Conservation (phyloP, 2,888 invertebrate species). For the Unio pictorum region DNA sequence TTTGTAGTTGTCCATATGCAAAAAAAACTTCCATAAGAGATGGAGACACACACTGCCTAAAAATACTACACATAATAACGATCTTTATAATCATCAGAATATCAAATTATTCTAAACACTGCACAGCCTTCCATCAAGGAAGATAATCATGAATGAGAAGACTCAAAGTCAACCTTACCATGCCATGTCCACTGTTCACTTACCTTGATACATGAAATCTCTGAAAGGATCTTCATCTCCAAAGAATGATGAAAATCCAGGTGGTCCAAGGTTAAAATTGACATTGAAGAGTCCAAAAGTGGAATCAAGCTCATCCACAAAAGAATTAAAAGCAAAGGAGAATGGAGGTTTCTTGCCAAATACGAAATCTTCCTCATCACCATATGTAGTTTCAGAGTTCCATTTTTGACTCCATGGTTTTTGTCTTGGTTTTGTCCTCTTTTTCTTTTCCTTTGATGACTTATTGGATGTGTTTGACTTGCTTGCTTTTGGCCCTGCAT, state of each 20-base stretch:
- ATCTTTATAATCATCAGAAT: too few relatives aligned
- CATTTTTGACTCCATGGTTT: conserved; percentile 14
- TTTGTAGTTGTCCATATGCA: too few relatives aligned
- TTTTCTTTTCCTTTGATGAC: conserved; percentile 9
- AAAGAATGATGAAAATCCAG: conserved; percentile 41
- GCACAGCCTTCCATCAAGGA: too few relatives aligned
- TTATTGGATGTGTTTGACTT: background rate
- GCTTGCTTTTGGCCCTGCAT: conserved; percentile 20
- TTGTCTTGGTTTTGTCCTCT: conserved; percentile 14
- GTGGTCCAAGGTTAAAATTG: conserved; percentile 13
- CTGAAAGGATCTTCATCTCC: conserved; percentile 32
- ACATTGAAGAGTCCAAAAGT: conserved; percentile 32
- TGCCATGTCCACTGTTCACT: background rate
- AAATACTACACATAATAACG: too few relatives aligned
- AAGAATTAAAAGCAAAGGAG: conserved; percentile 55
- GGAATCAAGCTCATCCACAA: conserved; percentile 54
- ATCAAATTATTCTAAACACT: too few relatives aligned
- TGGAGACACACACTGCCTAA: too few relatives aligned
- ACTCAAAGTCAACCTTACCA: too few relatives aligned
- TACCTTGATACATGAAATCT: conserved; percentile 28
- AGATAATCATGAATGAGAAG: too few relatives aligned
- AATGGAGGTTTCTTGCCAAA: conserved; percentile 34
- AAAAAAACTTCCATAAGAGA: too few relatives aligned
- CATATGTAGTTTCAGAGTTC: conserved; percentile 7
- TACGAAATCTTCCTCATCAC: conserved; percentile 6